These are phyloP conservation scores for Salmo trutta DNA, from an alignment of 2,797 vertebrate species.

Conservation along the genomic window DNA sequence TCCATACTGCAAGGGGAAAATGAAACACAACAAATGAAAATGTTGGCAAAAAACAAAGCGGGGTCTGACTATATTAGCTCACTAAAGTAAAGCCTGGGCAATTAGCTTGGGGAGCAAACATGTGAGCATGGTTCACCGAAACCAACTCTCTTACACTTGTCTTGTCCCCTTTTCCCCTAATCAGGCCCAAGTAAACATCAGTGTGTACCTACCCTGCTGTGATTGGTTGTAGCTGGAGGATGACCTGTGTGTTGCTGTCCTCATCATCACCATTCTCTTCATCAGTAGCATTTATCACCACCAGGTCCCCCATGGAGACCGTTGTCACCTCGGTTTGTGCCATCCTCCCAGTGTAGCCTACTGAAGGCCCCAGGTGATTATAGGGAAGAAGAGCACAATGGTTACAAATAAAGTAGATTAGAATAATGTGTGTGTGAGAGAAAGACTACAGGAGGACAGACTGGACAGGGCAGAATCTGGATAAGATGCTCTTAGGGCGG, in stretches of 20 bases:
- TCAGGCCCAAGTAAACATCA: neutral
- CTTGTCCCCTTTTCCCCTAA: neutral
- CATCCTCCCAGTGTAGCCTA: constrained; percentile 68
- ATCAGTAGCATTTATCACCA: constrained; percentile 85
- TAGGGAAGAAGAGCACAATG: neutral
- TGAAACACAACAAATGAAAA: neutral
- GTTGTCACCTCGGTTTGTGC: constrained; percentile 88
- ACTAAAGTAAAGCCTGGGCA: neutral
- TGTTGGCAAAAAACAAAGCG: neutral
- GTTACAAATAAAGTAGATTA: neutral
- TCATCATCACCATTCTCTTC: constrained; percentile 82
- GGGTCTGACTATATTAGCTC: neutral
- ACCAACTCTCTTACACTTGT: neutral
- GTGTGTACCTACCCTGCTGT: constrained; percentile 81
- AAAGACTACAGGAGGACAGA: constrained; percentile 10
- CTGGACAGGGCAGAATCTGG: neutral
- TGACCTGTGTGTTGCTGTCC: constrained; percentile 91
- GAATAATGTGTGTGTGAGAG: neutral
- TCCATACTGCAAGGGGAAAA: constrained; percentile 52
- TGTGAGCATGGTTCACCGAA: neutral
- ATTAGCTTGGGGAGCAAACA: neutral
- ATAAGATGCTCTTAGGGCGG: neutral
- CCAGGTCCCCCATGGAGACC: constrained; percentile 89
- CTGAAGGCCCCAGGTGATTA: neutral
- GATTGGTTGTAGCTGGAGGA: constrained; percentile 91